Evolutionary conservation across 2,113 vertebrate genomes (phyloP).

Genomic region (Mormyrus lacerda): DNA sequence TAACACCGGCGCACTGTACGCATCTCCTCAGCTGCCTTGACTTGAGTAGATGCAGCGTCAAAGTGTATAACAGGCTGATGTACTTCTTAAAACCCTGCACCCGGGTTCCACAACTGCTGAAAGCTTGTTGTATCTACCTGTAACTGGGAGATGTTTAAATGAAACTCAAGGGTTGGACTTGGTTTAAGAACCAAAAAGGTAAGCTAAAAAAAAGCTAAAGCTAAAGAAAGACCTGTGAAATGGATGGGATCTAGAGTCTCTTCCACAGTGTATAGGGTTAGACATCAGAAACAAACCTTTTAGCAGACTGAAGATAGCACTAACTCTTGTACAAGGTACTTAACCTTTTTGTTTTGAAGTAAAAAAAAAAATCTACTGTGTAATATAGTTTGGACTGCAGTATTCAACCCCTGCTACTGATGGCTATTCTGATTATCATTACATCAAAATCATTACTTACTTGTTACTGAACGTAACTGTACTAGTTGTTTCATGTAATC

Average conservation of each 20-base stretch:
- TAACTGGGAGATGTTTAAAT: not conserved
- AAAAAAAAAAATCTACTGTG: not conserved
- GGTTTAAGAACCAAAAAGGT: not conserved
- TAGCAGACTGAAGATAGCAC: not conserved
- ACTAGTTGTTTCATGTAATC: not conserved
- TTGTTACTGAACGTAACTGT: too few species aligned
- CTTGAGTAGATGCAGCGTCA: not conserved
- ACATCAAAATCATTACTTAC: not conserved
- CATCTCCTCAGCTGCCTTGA: not conserved
- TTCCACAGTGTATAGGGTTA: not conserved
- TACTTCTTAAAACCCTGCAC: not conserved
- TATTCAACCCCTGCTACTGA: not conserved
- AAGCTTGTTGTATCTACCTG: not conserved
- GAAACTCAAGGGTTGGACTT: not conserved
- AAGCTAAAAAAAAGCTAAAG: not conserved
- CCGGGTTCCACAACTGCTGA: not conserved
- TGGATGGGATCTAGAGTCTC: not conserved
- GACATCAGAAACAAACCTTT: not conserved
- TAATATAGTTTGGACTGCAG: not conserved
- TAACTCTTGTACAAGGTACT: not conserved
- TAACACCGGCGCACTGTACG: not conserved
- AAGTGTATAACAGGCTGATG: not conserved
- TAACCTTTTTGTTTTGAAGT: not conserved
- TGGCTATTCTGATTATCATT: not conserved
- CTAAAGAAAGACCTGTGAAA: not conserved